Evolutionary conservation across 2,797 vertebrate species (phyloP), one percentile per base, ranked within the genome.

Genomic region (Scleropages formosus): DNA sequence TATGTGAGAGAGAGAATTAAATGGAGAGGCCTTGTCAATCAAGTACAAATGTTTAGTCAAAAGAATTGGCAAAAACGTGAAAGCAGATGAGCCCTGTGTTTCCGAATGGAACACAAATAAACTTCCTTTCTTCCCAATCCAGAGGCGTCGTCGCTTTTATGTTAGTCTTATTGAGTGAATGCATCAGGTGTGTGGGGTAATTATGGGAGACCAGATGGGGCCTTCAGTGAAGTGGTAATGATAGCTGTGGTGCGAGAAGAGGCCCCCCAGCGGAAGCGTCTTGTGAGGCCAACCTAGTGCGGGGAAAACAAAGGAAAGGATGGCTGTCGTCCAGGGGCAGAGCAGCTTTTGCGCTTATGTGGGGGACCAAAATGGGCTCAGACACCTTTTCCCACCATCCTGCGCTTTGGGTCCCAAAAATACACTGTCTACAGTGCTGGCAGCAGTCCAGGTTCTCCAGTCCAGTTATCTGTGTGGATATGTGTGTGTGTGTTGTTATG

Each of bases 131-230:
- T 27, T 46, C 9, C 8, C 4, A 10, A 18, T 47, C 68, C 68
- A 39, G 16, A 18, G n/a, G 3, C 46, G n/a, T 26, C 15, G 24
- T 69, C 53, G 66, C 20, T 56, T 74, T 63, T 75, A 53, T 67
- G 64, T 53, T 27, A 26, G 64, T 60, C 24, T 58, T 75, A 68
- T 75, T 75, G 68, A 60, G 65, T 58, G 65, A 67, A 75, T 56
- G 10, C 53, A 31, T 46, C 53, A 60, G 60, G 49, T 75, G 22
- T 60, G 31, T 31, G 9, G 0, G 4, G 18, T n/a, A 16, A 27
- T 60, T 69, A 67, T 22, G 65, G 59, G 31, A 16, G 15, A 27
- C 73, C 74, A 75, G 74, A 75, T 75, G 74, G 65, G 15, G 26
- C 13, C 63, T 75, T 66, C 67, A 75, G 73, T 20, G 20, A 22